Conservation (phyloP, 2,888 invertebrate species). For the Opisthograptis luteolata region DNA sequence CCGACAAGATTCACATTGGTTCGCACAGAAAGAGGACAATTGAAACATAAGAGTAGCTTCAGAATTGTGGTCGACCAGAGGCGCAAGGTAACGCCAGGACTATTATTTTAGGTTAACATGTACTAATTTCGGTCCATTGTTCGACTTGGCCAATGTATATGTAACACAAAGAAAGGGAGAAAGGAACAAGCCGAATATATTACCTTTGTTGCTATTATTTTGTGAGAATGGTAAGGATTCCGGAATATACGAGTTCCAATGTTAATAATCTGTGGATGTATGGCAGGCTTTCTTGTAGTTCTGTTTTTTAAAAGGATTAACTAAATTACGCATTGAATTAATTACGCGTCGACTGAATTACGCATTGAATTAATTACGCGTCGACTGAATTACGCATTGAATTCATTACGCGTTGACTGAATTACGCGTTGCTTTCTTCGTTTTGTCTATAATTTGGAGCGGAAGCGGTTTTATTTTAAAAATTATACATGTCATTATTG, state of each 20-base stretch:
- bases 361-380: too few relatives aligned
- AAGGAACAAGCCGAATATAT: slow-evolving; percentile 32
- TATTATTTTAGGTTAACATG: slow-evolving; percentile 67
- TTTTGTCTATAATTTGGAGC: too few relatives aligned
- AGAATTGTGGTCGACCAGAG: slow-evolving; percentile 58
- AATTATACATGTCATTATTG: too few relatives aligned
- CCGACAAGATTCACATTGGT: slow-evolving; percentile 49
- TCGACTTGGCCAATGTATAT: slow-evolving; percentile 38
- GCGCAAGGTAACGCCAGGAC: slow-evolving; percentile 55
- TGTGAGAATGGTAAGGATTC: slow-evolving; percentile 13
- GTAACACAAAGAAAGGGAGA: slow-evolving; percentile 32
- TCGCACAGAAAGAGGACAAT: slow-evolving; percentile 48
- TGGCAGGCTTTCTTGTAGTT: neutral
- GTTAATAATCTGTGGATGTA: slow-evolving; percentile 12
- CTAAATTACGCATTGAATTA: neutral
- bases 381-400: too few relatives aligned
- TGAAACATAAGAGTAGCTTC: slow-evolving; percentile 56
- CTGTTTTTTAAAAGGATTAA: neutral
- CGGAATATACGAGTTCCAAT: slow-evolving; percentile 11
- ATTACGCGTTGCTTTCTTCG: too few relatives aligned
- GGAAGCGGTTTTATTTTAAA: too few relatives aligned
- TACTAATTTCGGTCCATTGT: slow-evolving; percentile 63
- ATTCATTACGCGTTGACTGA: too few relatives aligned
- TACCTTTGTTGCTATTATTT: slow-evolving; percentile 34
- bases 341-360: too few relatives aligned